Percentiles rank a stretch among this genome's conserved stretches.
phyloP scores from a whole-genome alignment of 92 coral and sea anemone species.

The Pocillopora meandrina region DNA sequence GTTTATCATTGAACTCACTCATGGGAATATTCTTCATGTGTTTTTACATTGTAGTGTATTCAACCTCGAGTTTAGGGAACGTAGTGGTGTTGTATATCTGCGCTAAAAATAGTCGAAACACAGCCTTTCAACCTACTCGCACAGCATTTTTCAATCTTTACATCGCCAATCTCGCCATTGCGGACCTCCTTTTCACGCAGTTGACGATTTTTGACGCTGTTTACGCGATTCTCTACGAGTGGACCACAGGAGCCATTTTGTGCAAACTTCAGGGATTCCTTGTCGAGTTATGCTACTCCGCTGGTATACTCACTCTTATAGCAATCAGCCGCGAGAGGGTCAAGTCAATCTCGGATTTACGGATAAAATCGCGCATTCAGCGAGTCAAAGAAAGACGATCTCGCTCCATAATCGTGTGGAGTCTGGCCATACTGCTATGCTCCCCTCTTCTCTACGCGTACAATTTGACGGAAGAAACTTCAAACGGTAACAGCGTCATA shows the following conservation, averaged over 20 bases:
- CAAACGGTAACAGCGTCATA: background rate
- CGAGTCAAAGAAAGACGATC: slow-evolving; percentile 51
- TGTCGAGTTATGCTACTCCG: slow-evolving; percentile 80
- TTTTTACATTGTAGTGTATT: slow-evolving; percentile 57
- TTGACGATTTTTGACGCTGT: slow-evolving; percentile 68
- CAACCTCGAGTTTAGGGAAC: slow-evolving; percentile 66
- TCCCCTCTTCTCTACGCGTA: slow-evolving; percentile 75
- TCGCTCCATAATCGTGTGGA: slow-evolving; percentile 47
- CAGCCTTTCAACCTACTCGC: slow-evolving; percentile 48
- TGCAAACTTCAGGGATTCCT: slow-evolving; percentile 76
- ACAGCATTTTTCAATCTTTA: slow-evolving; percentile 65
- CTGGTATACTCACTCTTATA: slow-evolving; percentile 73
- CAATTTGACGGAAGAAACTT: slow-evolving; percentile 11
- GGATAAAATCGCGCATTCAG: slow-evolving; percentile 57
- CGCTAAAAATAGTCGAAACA: slow-evolving; percentile 37
- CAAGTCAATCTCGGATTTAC: slow-evolving; percentile 50
- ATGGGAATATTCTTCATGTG: slow-evolving; percentile 63
- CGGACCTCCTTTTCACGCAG: slow-evolving; percentile 78
- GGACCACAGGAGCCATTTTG: slow-evolving; percentile 56
- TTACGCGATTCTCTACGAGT: slow-evolving; percentile 40
- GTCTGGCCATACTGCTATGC: slow-evolving; percentile 58
- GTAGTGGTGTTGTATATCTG: slow-evolving; percentile 64
- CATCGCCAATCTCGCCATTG: slow-evolving; percentile 72
- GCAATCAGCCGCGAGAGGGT: slow-evolving; percentile 79
- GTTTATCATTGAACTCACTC: slow-evolving; percentile 43